Conservation (phyloP, 2,888 invertebrate genomes). For the Terebella lapidaria region DNA sequence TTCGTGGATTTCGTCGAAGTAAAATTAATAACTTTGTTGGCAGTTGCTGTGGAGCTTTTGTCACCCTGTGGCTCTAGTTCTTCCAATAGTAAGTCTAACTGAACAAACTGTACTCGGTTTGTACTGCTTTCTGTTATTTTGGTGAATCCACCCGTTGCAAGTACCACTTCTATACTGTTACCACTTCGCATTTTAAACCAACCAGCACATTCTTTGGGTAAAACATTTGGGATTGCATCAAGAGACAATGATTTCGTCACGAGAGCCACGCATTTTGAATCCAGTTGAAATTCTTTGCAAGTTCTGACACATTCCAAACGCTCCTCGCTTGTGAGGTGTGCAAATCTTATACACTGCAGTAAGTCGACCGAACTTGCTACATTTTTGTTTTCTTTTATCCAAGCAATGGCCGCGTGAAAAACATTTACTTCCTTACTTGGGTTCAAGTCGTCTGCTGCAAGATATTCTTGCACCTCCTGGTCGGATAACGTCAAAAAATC, state of each 20-base stretch:
- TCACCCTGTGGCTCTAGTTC: neutral
- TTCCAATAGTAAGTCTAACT: neutral
- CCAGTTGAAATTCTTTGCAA: too few relatives aligned
- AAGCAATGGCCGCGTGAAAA: neutral
- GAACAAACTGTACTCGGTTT: neutral
- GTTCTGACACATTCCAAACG: too few relatives aligned
- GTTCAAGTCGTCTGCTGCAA: neutral
- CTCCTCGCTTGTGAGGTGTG: too few relatives aligned
- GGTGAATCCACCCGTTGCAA: neutral
- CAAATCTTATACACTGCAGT: too few relatives aligned
- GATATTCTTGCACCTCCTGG: neutral
- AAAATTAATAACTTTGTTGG: neutral
- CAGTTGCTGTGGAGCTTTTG: neutral
- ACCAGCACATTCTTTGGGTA: neutral
- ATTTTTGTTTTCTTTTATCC: neutral
- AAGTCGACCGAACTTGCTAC: too few relatives aligned
- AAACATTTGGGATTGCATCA: too few relatives aligned
- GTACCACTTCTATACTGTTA: neutral
- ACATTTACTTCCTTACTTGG: neutral
- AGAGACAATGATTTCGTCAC: too few relatives aligned
- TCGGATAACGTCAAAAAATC: neutral
- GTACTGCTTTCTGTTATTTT: neutral
- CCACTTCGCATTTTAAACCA: neutral
- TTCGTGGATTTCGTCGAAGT: neutral
- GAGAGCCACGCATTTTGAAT: too few relatives aligned